phyloP scores from a whole-genome alignment of 1,140 invertebrate species.

The Papilio xuthus region DNA sequence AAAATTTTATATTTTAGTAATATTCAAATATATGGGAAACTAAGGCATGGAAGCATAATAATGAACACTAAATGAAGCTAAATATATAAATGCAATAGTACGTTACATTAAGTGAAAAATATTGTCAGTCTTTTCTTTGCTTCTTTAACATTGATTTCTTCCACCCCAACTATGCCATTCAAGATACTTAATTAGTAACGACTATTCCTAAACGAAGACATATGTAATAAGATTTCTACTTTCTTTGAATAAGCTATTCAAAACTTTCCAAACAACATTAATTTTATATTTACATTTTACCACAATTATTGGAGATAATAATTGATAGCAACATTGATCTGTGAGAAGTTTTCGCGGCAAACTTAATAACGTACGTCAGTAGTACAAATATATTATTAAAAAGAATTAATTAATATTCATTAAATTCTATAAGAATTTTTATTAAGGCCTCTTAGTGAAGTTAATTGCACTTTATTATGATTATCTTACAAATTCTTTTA shows the following conservation, averaged over 20 bases:
- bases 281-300: background rate
- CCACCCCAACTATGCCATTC: background rate
- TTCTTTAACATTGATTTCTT: constrained; percentile 36
- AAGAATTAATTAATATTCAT: background rate
- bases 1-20: background rate
- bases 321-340: constrained; percentile 1
- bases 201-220: constrained; percentile 29
- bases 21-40: constrained; percentile 13
- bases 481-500: background rate
- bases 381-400: constrained; percentile 10
- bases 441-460: constrained; percentile 6
- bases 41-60: background rate
- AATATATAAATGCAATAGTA: constrained; percentile 48
- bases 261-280: background rate
- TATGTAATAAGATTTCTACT: background rate
- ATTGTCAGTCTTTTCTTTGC: constrained; percentile 57
- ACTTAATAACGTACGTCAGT: background rate
- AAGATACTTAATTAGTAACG: constrained; percentile 25
- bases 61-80: constrained; percentile 16
- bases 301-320: background rate
- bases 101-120: constrained; percentile 46
- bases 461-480: constrained; percentile 16
- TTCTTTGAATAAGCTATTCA: background rate
- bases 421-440: constrained; percentile 5
- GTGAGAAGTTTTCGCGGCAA: background rate